Base-by-base conservation (phyloP, 1,140 invertebrate species). In the Onthophagus taurus region DNA sequence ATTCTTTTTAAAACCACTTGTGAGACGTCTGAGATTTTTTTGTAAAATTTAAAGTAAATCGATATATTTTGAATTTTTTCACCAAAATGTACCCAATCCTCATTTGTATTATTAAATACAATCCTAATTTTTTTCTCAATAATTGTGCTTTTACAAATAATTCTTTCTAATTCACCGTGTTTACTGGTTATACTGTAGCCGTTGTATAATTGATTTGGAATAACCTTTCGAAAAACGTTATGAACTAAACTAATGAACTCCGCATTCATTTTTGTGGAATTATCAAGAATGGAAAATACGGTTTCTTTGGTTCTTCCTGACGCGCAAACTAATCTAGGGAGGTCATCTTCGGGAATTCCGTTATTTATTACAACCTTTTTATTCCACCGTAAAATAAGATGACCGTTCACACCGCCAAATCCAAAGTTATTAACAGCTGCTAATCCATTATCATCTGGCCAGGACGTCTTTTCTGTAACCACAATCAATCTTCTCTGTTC, bases 71-170 rank as follows among this genome's bases (percentile, higher is more conserved):
- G 20, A 49, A 24, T 20, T 20, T 21, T 31, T 39, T 64, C 16
- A 73, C 72, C 61, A 93, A 91, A 4, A 75, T 57, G 5, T 18
- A 74, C 60, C 89, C 89, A 94, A 12, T 42, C 29, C 14, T 31
- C 18, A 19, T 31, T 14, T 13, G 23, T 31, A 20, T 14, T 16
- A 3, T 8, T 20, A 16, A 42, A 42, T 2, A 42, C 41, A 2
- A 42, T 18, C n/a, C 13, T 31, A 11, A 42, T n/a, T 11, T 31
- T 18, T 14, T 1, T 24, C 9, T 42, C 18, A 11, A 4, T 7
- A 11, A 11, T 17, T 8, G 5, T 12, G 3, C 17, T 1, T 31
- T 19, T 3, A 2, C 11, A 19, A 6, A 30, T 9, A n/a, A 2
- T 16, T 9, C 29, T 17, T 19, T 17, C 17, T 3, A 42, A 11